Evolutionary conservation across 2,888 invertebrate genomes (phyloP), one percentile per base, ranked within the genome.

Genomic region (Iselma pallidipennis): DNA sequence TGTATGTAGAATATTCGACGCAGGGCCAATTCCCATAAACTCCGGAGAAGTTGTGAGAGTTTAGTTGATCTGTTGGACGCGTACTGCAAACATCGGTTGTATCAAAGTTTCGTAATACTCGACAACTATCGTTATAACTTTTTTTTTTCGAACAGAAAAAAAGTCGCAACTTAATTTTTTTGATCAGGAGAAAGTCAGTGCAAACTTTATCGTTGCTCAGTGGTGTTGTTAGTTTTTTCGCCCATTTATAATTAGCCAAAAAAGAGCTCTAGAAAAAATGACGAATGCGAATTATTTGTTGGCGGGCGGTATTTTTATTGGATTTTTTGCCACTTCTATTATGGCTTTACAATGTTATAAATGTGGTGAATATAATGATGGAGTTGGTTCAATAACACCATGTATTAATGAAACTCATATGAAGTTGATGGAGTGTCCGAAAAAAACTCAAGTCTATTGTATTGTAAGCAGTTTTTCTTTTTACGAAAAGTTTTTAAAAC

Each of bases 281-380:
- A 72, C 68, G 67, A 68, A 68, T 55, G 57, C 49, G 9, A 69
- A 65, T 49, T 57, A 21, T 37, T 23, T 65, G 14, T 45, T 69
- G 33, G 56, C 66, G 55, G 59, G 49, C 48, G 63, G 60, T 54
- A 57, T 70, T 55, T 50, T 71, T 29, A 67, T 59, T 25, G 65
- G 69, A 54, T 69, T 74, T 55, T 59, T 74, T 49, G 69, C 72
- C 42, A 60, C 72, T 23, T 23, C 12, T n/a, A 78, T 80, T 50
- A 82, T 86, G 70, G 86, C 83, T 37, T 76, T 87, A 71, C 82
- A 86, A 78, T 93, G 92, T 82, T 90, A 89, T 85, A 88, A 90
- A 82, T 92, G 92, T 73, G 92, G 92, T 50, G 89, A 91, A 82
- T 92, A 92, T 83, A 93, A 91, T 76, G 92, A 93, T 75, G 92